phyloP scores from a whole-genome alignment of 1,140 invertebrate species.

The Nasonia vitripennis region DNA sequence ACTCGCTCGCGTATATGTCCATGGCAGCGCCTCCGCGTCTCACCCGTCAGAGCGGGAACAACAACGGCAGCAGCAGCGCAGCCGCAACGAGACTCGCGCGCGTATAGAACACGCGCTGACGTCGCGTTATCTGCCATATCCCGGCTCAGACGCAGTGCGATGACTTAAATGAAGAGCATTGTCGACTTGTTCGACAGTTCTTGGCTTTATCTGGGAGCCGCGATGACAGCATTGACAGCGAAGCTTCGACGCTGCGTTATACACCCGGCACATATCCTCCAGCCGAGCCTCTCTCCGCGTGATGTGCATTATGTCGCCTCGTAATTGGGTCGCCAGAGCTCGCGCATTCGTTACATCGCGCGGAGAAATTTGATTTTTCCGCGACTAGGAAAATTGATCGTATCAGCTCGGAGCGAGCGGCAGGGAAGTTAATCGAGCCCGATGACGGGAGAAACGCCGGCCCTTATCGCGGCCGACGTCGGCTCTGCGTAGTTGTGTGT shows the following conservation, averaged over 20 bases:
- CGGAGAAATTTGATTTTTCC: neutral
- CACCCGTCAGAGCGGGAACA: neutral
- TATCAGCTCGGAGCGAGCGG: conserved; percentile 7
- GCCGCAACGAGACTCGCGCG: neutral
- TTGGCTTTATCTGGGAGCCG: neutral
- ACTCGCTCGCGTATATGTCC: neutral
- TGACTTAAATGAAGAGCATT: conserved; percentile 4
- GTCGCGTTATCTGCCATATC: neutral
- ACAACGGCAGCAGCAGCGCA: neutral
- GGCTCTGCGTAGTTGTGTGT: neutral
- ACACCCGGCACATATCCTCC: too few species aligned
- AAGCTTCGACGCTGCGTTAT: too few species aligned
- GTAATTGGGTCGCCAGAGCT: neutral
- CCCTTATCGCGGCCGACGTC: neutral
- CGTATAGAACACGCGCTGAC: neutral
- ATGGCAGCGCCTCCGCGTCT: neutral
- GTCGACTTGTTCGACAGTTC: neutral
- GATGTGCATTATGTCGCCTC: neutral
- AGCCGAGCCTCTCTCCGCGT: too few species aligned
- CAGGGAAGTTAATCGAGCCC: conserved; percentile 36
- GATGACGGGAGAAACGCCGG: neutral
- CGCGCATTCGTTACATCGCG: neutral
- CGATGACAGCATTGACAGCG: neutral
- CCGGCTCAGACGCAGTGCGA: neutral
- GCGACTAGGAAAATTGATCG: conserved; percentile 7